phyloP scores from a whole-genome alignment of 2,797 vertebrate genomes.

The Rhinophrynus dorsalis region DNA sequence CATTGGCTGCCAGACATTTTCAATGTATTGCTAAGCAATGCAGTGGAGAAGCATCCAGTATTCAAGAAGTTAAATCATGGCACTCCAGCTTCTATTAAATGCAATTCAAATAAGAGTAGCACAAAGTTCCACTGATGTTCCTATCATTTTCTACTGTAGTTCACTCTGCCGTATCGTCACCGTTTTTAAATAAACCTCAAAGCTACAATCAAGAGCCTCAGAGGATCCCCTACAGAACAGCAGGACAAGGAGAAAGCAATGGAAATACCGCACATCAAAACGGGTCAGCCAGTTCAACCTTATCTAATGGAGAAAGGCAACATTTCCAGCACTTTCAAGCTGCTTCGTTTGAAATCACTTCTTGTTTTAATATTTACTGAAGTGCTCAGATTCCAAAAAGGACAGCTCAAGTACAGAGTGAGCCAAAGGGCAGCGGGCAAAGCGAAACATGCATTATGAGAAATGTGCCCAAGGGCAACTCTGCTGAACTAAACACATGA shows the following conservation, averaged over 20 bases:
- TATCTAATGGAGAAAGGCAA: conserved; percentile 35
- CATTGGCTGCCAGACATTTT: too few species aligned
- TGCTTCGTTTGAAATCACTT: conserved; percentile 4
- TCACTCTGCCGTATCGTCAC: too few species aligned
- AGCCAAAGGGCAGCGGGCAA: conserved; percentile 22
- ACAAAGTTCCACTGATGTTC: too few species aligned
- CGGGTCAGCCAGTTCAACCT: conserved; percentile 37
- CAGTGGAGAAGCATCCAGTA: too few species aligned
- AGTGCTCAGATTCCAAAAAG: conserved; percentile 35
- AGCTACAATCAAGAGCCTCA: neutral
- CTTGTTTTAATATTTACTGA: conserved; percentile 37
- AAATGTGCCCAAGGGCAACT: conserved; percentile 20
- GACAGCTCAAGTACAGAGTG: conserved; percentile 36
- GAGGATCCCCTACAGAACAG: neutral
- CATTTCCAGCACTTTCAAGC: conserved; percentile 16
- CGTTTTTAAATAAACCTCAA: too few species aligned
- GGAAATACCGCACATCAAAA: conserved; percentile 10
- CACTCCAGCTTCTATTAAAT: too few species aligned
- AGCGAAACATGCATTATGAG: conserved; percentile 19
- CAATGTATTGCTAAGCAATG: too few species aligned
- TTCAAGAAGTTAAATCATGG: too few species aligned
- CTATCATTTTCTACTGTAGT: too few species aligned
- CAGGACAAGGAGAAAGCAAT: neutral
- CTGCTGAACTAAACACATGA: neutral
- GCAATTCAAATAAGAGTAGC: too few species aligned